phyloP scores from a whole-genome alignment of 1,140 invertebrate species.

The Lepidurus apus region DNA sequence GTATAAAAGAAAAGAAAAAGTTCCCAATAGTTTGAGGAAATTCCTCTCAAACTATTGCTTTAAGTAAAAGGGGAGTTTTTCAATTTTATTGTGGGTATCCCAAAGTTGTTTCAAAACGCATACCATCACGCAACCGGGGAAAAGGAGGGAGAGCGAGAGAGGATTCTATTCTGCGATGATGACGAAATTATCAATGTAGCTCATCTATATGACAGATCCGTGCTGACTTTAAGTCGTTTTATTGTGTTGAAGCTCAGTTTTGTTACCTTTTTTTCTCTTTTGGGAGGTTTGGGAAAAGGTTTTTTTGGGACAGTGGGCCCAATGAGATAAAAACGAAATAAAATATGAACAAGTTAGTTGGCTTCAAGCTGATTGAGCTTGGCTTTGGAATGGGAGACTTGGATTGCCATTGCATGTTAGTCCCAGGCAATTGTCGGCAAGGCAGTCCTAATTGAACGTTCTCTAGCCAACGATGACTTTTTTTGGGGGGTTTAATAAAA shows the following conservation, averaged over 20 bases:
- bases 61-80: neutral
- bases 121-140: neutral
- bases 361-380: neutral
- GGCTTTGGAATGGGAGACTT: neutral
- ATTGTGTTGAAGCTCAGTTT: neutral
- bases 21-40: neutral
- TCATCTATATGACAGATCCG: constrained; percentile 19
- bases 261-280: neutral
- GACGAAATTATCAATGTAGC: constrained; percentile 18
- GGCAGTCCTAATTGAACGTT: neutral
- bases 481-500: neutral
- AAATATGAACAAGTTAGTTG: neutral
- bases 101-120: constrained; percentile 17
- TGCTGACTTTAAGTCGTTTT: neutral
- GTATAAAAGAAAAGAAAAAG: neutral
- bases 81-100: neutral
- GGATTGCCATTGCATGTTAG: constrained; percentile 2
- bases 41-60: neutral
- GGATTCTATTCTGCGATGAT: constrained; percentile 2
- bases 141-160: neutral
- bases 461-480: neutral
- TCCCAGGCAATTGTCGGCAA: neutral
- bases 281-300: neutral
- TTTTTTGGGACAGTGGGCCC: neutral
- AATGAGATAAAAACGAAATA: neutral